phyloP scores from a whole-genome alignment of 2,113 vertebrate species.

The Mus spicilegus region DNA sequence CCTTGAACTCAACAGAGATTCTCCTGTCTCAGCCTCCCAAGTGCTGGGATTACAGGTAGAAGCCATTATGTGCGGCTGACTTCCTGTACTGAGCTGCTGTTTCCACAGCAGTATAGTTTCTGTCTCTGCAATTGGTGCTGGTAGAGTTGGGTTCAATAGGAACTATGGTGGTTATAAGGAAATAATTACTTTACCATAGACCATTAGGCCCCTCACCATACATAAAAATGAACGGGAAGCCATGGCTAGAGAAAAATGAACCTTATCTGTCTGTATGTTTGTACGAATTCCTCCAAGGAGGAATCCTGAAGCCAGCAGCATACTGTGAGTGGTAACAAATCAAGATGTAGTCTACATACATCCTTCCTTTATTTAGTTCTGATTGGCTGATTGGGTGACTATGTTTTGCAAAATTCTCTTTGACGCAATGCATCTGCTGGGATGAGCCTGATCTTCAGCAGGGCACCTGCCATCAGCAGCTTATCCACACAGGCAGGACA shows the following conservation, averaged over 20 bases:
- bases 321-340: slow-evolving; percentile 18
- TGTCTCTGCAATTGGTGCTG: slow-evolving; percentile 16
- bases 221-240: not conserved
- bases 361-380: slow-evolving; percentile 26
- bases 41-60: not conserved
- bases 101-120: slow-evolving; percentile 12
- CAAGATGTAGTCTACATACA: slow-evolving; percentile 26
- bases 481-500: slow-evolving; percentile 15
- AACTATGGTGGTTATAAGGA: not conserved
- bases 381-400: not conserved
- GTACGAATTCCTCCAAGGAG: not conserved
- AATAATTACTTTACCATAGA: slow-evolving; percentile 22
- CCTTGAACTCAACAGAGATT: not conserved
- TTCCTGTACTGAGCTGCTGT: slow-evolving; percentile 21
- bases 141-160: slow-evolving; percentile 8
- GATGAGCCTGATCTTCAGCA: not conserved
- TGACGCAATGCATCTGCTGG: not conserved
- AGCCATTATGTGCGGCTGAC: not conserved
- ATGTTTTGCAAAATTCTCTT: slow-evolving; percentile 49
- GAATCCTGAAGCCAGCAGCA: slow-evolving; percentile 39
- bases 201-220: not conserved
- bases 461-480: not conserved
- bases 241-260: slow-evolving; percentile 38
- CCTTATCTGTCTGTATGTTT: slow-evolving; percentile 25
- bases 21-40: not conserved